Base-by-base conservation (phyloP, 2,888 invertebrate genomes). In the Crocallis elinguaria region DNA sequence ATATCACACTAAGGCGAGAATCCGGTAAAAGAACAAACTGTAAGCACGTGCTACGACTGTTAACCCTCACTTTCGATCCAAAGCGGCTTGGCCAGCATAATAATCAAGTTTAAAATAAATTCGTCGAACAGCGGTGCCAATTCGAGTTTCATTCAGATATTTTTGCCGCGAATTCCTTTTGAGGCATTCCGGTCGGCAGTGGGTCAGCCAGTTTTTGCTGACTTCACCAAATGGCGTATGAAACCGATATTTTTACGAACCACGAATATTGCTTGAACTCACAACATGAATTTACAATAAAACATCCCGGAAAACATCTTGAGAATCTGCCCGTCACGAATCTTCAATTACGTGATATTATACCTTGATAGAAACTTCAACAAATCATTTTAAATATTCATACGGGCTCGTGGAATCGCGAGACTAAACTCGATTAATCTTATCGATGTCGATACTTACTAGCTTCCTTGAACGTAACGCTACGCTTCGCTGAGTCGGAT, bases 401-500 rank as follows among this genome's bases (percentile, higher is more conserved):
- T 25, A 16, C 14, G 17, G 7, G 32, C 19, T 35, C 29, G 35
- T 41, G 29, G 3, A 0, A 46, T 52, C 30, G 52, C 36, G 41
- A 42, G 30, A 52, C 23, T 1, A 11, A 48, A 27, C 33, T 32
- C 48, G 42, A 53, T 48, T 29, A 48, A 48, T 53, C 43, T 37
- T 32, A 46, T 36, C 33, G 14, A 37, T 42, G 46, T 42, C 48
- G 48, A 48, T 48, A 48, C 21, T 25, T 7, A 27, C 14, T 27
- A 46, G 43, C 38, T 49, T 45, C 46, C 35, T 37, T 38, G 16
- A 37, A 42, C 29, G 38, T 42, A 51, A 55, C 43, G 44, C 16
- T 42, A 64, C 60, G 69, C 62, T 37, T 60, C 45, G 45, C 41
- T 51, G 57, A 54, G 57, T 62, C 60, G 52, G 49, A 51, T 46